Evolutionary conservation across 92 coral and sea anemone genomes (phyloP).

Genomic region (Epizoanthus rinbou): DNA sequence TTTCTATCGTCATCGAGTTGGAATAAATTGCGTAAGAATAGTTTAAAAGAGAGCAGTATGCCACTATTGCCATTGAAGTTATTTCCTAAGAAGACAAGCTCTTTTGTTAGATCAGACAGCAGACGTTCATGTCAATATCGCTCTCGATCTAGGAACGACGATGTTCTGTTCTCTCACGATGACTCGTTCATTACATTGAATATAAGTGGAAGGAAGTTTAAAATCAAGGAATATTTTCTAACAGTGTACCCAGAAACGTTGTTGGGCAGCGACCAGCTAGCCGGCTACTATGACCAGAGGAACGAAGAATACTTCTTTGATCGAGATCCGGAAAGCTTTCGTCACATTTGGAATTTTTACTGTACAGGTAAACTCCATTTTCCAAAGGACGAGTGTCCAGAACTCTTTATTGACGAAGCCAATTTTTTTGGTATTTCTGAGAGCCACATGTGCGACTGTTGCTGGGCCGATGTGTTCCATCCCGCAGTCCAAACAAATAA

Average conservation of each 20-base stretch:
- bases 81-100: conserved; percentile 44
- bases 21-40: conserved; percentile 1
- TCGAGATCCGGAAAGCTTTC: conserved; percentile 81
- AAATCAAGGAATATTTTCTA: conserved; percentile 72
- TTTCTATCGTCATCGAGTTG: conserved; percentile 8
- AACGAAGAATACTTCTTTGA: conserved; percentile 77
- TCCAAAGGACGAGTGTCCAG: conserved; percentile 80
- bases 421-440: conserved; percentile 70
- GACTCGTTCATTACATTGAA: conserved; percentile 55
- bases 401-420: conserved; percentile 73
- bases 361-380: conserved; percentile 77
- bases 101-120: conserved; percentile 32
- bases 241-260: conserved; percentile 74
- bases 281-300: conserved; percentile 52
- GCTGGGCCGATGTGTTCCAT: conserved; percentile 74
- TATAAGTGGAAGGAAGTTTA: conserved; percentile 74
- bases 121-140: conserved; percentile 49
- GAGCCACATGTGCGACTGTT: conserved; percentile 63
- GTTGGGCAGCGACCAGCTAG: conserved; percentile 63
- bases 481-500: conserved; percentile 53
- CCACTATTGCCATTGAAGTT: conserved; percentile 64
- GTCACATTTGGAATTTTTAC: conserved; percentile 86
- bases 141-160: conserved; percentile 47
- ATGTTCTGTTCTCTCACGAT: conserved; percentile 71
- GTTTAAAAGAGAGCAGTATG: conserved; percentile 50